Evolutionary conservation across 2,113 vertebrate species (phyloP).

Genomic region (Acanthisitta chloris): DNA sequence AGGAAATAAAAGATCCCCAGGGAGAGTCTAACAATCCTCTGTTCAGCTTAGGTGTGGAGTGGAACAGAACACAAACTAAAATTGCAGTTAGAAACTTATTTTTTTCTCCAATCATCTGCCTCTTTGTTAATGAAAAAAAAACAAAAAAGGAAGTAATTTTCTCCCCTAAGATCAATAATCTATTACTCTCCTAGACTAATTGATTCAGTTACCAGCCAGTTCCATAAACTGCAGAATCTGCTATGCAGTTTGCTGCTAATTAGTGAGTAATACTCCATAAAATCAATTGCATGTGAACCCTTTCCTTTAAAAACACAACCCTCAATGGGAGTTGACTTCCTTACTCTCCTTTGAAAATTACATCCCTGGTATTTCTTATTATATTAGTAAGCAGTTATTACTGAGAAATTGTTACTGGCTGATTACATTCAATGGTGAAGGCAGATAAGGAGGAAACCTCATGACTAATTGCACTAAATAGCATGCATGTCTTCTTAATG

Average conservation of each 20-base stretch:
- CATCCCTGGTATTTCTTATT: conserved; percentile 42
- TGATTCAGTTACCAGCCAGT: not conserved
- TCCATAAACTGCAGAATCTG: conserved; percentile 18
- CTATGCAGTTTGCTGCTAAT: conserved; percentile 11
- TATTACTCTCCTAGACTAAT: conserved; percentile 3
- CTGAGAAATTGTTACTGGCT: conserved; percentile 20
- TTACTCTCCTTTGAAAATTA: conserved; percentile 23
- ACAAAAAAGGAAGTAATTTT: conserved; percentile 21
- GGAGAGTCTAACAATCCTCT: not conserved
- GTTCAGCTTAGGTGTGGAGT: not conserved
- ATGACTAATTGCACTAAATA: conserved; percentile 31
- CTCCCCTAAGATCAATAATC: not conserved
- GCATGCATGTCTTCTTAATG: not conserved
- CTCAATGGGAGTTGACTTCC: conserved; percentile 35
- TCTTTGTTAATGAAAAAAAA: not conserved
- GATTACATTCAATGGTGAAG: conserved; percentile 32
- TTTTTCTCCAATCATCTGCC: not conserved
- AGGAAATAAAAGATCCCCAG: not conserved
- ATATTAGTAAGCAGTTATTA: conserved; percentile 48
- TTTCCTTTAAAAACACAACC: conserved; percentile 51
- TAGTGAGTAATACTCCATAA: conserved; percentile 25
- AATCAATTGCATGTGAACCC: conserved; percentile 28
- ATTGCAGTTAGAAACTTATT: not conserved
- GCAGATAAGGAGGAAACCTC: conserved; percentile 34
- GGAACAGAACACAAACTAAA: not conserved